Base-by-base conservation (phyloP, 2,113 vertebrate genomes). In the Pelecanoides urinatrix region DNA sequence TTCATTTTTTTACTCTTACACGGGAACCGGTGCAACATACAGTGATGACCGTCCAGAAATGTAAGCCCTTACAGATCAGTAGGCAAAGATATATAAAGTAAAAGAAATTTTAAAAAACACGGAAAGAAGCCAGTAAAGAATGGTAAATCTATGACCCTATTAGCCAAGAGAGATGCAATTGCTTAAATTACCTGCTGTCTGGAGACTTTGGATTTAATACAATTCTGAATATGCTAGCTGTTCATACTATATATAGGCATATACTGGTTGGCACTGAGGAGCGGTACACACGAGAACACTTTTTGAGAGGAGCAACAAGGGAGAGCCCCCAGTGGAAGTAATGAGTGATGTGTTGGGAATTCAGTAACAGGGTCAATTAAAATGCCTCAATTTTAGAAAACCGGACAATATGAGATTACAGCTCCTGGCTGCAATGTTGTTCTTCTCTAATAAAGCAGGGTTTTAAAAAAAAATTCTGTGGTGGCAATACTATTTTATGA, bases 331-430 rank as follows among this genome's bases (percentile, higher is more conserved):
- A 50, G 13, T 56, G n/a, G 55, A 84, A 91, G 56, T 27, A 76
- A 76, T 6, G 40, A 92, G 32, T 38, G n/a, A 66, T 58, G 19
- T 4, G 0, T 0, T 87, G 68, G 68, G 50, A 86, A 85, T 70
- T 71, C 62, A 74, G 34, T 34, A 90, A 84, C 10, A 59, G 19
- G 17, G 44, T 26, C 38, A 91, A 62, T 82, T 78, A 75, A 87
- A 93, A 91, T n/a, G 45, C 17, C 12, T 87, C 23, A 13, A 6
- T 47, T 89, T 92, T 61, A 89, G 68, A 81, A 84, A 91, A 91
- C 0, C 16, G 40, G 70, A 52, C n/a, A 55, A 65, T n/a, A 65
- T 0, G 0, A 91, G 40, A 55, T 56, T 71, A 66, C 11, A 87
- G 47, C 25, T 90, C 47, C 61, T 61, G 25, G 30, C 15, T 52